phyloP scores from a whole-genome alignment of 2,888 invertebrate species.

The Himalopsyche anomala region DNA sequence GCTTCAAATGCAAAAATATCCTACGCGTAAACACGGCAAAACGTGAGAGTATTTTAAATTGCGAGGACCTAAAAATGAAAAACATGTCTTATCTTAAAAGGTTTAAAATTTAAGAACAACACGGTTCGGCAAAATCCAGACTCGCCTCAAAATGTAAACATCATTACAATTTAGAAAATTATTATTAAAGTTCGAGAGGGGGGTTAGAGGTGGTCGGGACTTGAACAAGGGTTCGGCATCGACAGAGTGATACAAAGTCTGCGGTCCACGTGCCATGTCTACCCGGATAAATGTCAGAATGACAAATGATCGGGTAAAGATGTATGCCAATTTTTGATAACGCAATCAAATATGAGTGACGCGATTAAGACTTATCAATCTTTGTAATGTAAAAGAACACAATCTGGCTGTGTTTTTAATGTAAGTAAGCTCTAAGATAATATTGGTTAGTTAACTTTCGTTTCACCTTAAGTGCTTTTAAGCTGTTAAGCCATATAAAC shows the following conservation, averaged over 20 bases:
- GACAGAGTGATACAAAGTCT: not conserved
- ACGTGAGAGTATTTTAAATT: not conserved
- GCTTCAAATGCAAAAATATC: not conserved
- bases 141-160: slow-evolving; percentile 22
- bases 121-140: slow-evolving; percentile 2
- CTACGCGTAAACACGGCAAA: not conserved
- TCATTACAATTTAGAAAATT: slow-evolving; percentile 25
- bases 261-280: not conserved
- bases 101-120: slow-evolving; percentile 3
- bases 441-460: no score
- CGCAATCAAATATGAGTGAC: no score
- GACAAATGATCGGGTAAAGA: not conserved
- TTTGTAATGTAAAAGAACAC: no score
- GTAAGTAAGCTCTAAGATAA: no score
- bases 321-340: no score
- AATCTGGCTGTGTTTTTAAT: no score
- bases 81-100: slow-evolving; percentile 29
- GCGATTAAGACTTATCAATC: no score
- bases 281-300: not conserved
- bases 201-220: not conserved
- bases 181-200: not conserved
- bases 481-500: no score
- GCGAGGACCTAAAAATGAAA: not conserved
- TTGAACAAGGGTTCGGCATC: not conserved
- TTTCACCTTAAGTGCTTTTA: no score